Conservation (phyloP, 2,113 vertebrate genomes). For the Morone chrysops region DNA sequence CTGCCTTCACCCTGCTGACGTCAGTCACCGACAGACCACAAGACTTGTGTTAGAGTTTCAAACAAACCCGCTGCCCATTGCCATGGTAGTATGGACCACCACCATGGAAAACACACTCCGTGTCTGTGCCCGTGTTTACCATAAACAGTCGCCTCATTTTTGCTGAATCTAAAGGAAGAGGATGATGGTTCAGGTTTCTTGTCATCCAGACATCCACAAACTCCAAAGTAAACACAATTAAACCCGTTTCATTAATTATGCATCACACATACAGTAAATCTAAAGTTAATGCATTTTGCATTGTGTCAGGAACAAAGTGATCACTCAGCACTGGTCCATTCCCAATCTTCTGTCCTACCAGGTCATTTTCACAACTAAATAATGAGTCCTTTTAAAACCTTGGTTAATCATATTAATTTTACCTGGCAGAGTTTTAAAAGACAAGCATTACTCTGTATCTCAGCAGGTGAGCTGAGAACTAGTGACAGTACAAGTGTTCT, state of each 20-base stretch:
- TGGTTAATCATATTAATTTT: neutral
- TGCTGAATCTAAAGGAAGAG: constrained; percentile 55
- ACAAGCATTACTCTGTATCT: neutral
- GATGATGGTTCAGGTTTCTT: constrained; percentile 40
- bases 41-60: constrained; percentile 62
- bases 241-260: neutral
- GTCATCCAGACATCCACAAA: constrained; percentile 14
- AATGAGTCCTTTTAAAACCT: neutral
- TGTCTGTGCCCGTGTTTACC: constrained; percentile 66
- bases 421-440: neutral
- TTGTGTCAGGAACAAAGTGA: constrained; percentile 21
- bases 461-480: neutral
- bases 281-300: neutral
- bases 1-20: constrained; percentile 68
- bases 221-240: constrained; percentile 15
- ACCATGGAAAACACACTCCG: constrained; percentile 69
- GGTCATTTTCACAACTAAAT: constrained; percentile 7
- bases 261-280: neutral
- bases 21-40: constrained; percentile 68
- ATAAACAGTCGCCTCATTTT: constrained; percentile 68
- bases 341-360: neutral
- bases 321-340: neutral
- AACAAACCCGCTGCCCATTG: constrained; percentile 71
- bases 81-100: constrained; percentile 64
- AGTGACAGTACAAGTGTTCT: too few species aligned